These are phyloP conservation scores for Tachina grossa DNA, from an alignment of 2,888 invertebrate genomes.

Conservation along the genomic window DNA sequence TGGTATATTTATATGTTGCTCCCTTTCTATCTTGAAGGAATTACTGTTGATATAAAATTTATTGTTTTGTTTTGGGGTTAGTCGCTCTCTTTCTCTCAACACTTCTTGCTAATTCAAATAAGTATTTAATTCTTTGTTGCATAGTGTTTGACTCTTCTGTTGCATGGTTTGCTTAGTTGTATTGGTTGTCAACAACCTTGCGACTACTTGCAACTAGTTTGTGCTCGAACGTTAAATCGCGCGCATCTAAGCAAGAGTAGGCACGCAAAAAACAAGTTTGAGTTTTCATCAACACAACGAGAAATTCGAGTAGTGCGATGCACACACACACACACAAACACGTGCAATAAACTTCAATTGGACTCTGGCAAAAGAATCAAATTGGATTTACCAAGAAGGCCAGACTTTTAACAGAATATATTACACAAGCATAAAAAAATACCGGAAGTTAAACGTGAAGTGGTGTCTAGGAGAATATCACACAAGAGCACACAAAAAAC, in stretches of 20 bases:
- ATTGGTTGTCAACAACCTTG: slow-evolving; percentile 53
- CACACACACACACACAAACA: slow-evolving; percentile 42
- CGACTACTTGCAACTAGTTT: slow-evolving; percentile 81
- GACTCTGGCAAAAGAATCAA: slow-evolving; percentile 49
- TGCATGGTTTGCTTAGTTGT: slow-evolving; percentile 45
- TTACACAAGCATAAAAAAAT: slow-evolving; percentile 36
- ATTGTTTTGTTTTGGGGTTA: not conserved
- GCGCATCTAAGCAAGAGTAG: slow-evolving; percentile 81
- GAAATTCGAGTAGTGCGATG: slow-evolving; percentile 60
- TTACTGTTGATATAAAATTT: not conserved
- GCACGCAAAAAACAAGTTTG: slow-evolving; percentile 77
- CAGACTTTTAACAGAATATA: slow-evolving; percentile 59
- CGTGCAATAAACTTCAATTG: slow-evolving; percentile 51
- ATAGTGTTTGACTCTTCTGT: slow-evolving; percentile 72
- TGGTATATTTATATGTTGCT: not conserved
- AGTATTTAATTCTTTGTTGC: slow-evolving; percentile 2
- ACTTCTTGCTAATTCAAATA: slow-evolving; percentile 43
- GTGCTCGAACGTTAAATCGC: slow-evolving; percentile 82
- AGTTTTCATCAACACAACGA: slow-evolving; percentile 56
- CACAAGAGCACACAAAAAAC: not conserved
- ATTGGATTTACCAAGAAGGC: slow-evolving; percentile 59
- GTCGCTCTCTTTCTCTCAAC: not conserved
- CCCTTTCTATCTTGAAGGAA: slow-evolving; percentile 17
- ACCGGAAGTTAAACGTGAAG: slow-evolving; percentile 58
- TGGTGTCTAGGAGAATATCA: slow-evolving; percentile 9